phyloP scores from a whole-genome alignment of 2,797 vertebrate species.

The Limosa lapponica region DNA sequence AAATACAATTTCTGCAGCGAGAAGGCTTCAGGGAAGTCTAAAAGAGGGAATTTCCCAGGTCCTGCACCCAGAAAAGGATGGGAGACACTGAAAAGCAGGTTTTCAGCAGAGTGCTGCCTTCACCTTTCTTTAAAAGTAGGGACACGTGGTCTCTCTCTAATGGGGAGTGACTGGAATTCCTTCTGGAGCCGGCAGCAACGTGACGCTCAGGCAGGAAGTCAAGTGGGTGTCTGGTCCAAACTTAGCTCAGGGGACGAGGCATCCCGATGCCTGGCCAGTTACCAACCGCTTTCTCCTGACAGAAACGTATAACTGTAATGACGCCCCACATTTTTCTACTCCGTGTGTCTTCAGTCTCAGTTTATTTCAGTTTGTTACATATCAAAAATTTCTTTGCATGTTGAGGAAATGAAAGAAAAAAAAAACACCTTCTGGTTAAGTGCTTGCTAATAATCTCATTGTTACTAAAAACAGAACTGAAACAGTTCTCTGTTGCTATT shows the following conservation, averaged over 20 bases:
- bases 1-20: neutral
- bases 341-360: neutral
- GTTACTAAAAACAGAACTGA: neutral
- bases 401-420: neutral
- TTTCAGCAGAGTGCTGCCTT: neutral
- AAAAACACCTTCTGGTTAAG: neutral
- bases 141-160: neutral
- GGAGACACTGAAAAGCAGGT: neutral
- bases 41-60: neutral
- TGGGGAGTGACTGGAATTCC: slow-evolving; percentile 22
- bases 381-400: neutral
- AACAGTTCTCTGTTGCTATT: neutral
- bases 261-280: neutral
- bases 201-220: slow-evolving; percentile 27
- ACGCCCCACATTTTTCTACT: neutral
- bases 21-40: neutral
- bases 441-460: neutral
- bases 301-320: neutral
- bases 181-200: neutral
- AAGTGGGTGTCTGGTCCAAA: slow-evolving; percentile 43
- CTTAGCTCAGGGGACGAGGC: neutral
- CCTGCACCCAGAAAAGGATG: neutral
- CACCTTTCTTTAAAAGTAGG: neutral
- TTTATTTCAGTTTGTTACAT: neutral
- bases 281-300: neutral